phyloP scores from a whole-genome alignment of 2,113 vertebrate genomes.

The Nothobranchius furzeri region DNA sequence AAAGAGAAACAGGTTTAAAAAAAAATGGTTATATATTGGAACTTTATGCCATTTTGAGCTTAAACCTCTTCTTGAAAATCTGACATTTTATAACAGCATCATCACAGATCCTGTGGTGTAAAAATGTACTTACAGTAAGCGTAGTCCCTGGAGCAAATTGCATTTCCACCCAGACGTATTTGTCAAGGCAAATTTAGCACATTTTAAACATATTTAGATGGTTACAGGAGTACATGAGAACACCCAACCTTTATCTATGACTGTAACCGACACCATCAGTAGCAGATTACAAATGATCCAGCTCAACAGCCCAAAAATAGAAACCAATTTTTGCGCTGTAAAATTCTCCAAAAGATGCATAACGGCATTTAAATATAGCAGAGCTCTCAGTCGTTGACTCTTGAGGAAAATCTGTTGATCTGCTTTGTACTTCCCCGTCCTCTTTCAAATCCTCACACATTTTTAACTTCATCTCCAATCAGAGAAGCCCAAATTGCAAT shows the following conservation, averaged over 20 bases:
- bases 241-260: conserved; percentile 4
- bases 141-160: conserved; percentile 12
- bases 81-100: not conserved
- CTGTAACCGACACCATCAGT: conserved; percentile 27
- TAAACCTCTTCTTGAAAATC: no score
- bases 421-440: conserved; percentile 19
- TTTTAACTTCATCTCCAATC: conserved; percentile 73
- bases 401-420: conserved; percentile 48
- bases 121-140: not conserved
- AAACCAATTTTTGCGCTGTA: conserved; percentile 17
- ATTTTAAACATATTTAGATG: conserved; percentile 14
- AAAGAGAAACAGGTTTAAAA: no score
- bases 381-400: conserved; percentile 32
- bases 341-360: conserved; percentile 17
- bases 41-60: no score
- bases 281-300: conserved; percentile 32
- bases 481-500: conserved; percentile 76
- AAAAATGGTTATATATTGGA: no score
- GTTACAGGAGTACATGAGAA: conserved; percentile 7
- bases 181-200: conserved; percentile 27
- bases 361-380: conserved; percentile 17
- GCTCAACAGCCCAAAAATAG: conserved; percentile 42
- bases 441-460: conserved; percentile 55
- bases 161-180: conserved; percentile 6
- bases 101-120: conserved; percentile 18